phyloP scores from a whole-genome alignment of 2,797 vertebrate genomes.

The Acipenser oxyrinchus region DNA sequence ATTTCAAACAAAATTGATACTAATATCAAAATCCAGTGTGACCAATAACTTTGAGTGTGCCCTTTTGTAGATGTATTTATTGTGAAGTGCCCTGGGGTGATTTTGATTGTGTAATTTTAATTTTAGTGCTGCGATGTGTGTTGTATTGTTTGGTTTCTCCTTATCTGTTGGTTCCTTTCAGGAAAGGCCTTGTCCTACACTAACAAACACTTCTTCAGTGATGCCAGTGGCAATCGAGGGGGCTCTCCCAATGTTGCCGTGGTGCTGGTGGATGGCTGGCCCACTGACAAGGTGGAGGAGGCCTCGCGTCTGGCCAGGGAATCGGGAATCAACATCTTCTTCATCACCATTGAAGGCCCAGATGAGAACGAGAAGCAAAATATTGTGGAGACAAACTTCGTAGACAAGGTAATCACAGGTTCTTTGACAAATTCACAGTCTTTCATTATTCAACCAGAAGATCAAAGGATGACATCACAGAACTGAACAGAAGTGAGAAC shows the following conservation, averaged over 20 bases:
- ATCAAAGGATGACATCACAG: too few relatives aligned
- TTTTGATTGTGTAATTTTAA: too few relatives aligned
- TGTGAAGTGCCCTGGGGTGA: too few relatives aligned
- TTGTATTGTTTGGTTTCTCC: too few relatives aligned
- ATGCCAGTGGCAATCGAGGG: conserved; percentile 61
- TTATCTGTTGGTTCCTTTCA: conserved; percentile 27
- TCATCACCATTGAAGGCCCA: conserved; percentile 66
- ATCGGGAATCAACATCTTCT: conserved; percentile 71
- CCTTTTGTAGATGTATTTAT: too few relatives aligned
- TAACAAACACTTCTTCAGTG: conserved; percentile 62
- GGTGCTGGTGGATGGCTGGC: conserved; percentile 68
- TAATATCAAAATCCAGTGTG: too few relatives aligned
- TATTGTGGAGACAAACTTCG: conserved; percentile 55
- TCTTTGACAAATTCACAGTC: too few relatives aligned
- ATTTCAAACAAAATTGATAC: too few relatives aligned
- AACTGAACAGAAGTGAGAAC: too few relatives aligned
- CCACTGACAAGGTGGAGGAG: conserved; percentile 62
- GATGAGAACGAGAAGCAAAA: conserved; percentile 56
- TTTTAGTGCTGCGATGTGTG: too few relatives aligned
- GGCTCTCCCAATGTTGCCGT: conserved; percentile 60
- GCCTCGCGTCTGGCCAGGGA: conserved; percentile 60
- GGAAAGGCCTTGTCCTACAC: conserved; percentile 64
- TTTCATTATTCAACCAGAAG: too few relatives aligned
- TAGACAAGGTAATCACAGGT: conserved; percentile 53
- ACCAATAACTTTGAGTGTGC: too few relatives aligned